Evolutionary conservation across 2,888 invertebrate genomes (phyloP), one percentile per base, ranked within the genome.

Genomic region (Rugalucina vietnamica): DNA sequence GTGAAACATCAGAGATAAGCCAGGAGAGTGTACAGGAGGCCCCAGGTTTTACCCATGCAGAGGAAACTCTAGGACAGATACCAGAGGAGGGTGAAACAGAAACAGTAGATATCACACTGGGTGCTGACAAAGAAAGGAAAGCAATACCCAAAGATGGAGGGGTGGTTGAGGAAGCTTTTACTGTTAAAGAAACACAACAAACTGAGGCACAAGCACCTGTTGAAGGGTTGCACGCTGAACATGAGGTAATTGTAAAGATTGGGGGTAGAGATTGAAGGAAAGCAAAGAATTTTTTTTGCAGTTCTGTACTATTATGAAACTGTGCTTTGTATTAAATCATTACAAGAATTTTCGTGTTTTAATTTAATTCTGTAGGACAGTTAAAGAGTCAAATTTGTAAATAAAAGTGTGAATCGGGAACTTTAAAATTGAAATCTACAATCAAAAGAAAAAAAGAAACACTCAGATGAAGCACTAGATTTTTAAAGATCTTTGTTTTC

Each of bases 1-100:
- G 79, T 27, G 85, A 77, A 39, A 82, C 84, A 5, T 85, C 87
- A 34, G 79, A 85, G 8, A 54, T 73, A 73, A 93, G 96, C 43
- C 92, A 87, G 12, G 85, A 87, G 39, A 87, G 83, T 82, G 86
- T 85, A 4, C 81, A 81, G 57, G 76, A 81, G 24, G 84, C 86
- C 0, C 65, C 32, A 34, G 84, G 84, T 5, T 72, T 82, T 37
- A 39, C 73, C 36, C 21, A 60, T 3, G 73, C 82, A 32, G 85
- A 88, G 65, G 87, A 88, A 27, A 29, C 81, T 43, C 83, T 87
- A 1, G 83, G 85, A 29, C 75, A 84, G 71, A 81, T 85, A n/a
- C 82, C 86, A 21, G 89, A 89, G 65, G 86, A 86, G 69, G 79
- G 85, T 27, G 84, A 86, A 57, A 79, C 85, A 29, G 84, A 86